A percentile compares a stretch with the other conserved stretches of the same genome.
Evolutionary conservation across 2,888 invertebrate genomes (phyloP).

Genomic region (Eurytoma adleriae): DNA sequence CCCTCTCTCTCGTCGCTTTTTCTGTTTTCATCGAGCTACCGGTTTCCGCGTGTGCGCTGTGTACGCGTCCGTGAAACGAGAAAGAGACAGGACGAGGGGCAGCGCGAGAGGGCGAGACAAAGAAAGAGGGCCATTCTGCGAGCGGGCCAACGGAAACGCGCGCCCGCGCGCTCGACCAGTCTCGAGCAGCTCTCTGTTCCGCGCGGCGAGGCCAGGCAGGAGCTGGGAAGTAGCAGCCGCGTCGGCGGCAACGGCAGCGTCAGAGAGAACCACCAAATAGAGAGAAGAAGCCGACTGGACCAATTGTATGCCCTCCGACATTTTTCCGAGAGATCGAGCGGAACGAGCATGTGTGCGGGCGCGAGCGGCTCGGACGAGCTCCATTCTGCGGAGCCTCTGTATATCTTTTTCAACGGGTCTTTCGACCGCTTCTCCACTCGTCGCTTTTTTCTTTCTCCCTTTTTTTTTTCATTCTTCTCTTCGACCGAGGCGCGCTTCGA

Average conservation of each 20-base stretch:
- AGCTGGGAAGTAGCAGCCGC: background rate
- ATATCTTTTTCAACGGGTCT: constrained; percentile 1
- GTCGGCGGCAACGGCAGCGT: constrained; percentile 25
- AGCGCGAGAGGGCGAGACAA: background rate
- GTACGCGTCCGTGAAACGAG: background rate
- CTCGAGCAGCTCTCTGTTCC: background rate
- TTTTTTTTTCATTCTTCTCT: background rate
- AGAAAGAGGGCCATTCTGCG: background rate
- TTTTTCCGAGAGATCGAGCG: constrained; percentile 62
- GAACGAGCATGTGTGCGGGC: background rate
- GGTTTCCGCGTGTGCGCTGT: constrained; percentile 5
- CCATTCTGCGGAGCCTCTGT: constrained; percentile 12
- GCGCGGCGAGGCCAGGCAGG: background rate
- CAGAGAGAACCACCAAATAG: constrained; percentile 54
- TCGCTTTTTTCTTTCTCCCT: constrained; percentile 5
- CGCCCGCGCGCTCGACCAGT: constrained; percentile 2
- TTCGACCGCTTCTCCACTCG: background rate
- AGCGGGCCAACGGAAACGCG: constrained; percentile 53
- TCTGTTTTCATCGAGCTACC: constrained; percentile 9
- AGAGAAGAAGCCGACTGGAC: constrained; percentile 54
- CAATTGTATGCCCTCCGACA: constrained; percentile 57
- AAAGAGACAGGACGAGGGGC: constrained; percentile 7
- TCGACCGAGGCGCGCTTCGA: background rate
- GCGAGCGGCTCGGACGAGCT: background rate
- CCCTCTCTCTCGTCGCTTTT: background rate